Evolutionary conservation across 2,888 invertebrate genomes (phyloP).

Genomic region (Capitulum mitella): DNA sequence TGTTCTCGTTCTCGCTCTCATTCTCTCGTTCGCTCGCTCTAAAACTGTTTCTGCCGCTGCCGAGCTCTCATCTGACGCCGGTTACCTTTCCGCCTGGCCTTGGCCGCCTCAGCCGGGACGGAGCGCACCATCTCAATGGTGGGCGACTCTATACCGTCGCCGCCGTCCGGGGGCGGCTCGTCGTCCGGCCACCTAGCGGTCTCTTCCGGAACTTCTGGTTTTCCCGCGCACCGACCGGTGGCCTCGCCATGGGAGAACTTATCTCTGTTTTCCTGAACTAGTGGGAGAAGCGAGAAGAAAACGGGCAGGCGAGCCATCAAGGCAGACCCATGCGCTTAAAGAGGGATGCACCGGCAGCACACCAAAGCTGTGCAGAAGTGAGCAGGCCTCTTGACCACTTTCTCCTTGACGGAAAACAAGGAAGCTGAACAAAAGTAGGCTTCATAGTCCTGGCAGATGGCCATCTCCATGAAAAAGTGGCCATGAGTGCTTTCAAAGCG

Average conservation of each 20-base stretch:
- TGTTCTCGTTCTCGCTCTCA: no score
- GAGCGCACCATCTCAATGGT: not conserved
- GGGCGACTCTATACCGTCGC: not conserved
- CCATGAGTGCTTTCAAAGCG: no score
- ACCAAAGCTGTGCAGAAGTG: not conserved
- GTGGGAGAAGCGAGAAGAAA: slow-evolving; percentile 1
- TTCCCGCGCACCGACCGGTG: not conserved
- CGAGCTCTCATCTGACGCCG: no score
- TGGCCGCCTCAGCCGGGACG: not conserved
- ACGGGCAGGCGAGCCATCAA: not conserved
- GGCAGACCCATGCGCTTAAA: not conserved
- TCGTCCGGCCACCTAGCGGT: slow-evolving; percentile 14
- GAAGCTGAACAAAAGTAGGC: no score
- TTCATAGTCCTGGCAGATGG: no score
- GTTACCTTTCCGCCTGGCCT: not conserved
- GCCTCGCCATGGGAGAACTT: not conserved
- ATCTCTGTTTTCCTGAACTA: not conserved
- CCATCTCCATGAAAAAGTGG: no score
- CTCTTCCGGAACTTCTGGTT: not conserved
- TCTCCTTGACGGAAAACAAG: no score
- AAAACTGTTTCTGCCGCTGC: no score
- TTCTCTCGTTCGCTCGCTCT: no score
- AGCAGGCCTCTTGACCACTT: not conserved
- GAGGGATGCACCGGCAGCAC: not conserved
- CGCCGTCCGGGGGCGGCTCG: not conserved